phyloP scores from a whole-genome alignment of 2,888 invertebrate genomes.

The Sphecodes monilicornis region DNA sequence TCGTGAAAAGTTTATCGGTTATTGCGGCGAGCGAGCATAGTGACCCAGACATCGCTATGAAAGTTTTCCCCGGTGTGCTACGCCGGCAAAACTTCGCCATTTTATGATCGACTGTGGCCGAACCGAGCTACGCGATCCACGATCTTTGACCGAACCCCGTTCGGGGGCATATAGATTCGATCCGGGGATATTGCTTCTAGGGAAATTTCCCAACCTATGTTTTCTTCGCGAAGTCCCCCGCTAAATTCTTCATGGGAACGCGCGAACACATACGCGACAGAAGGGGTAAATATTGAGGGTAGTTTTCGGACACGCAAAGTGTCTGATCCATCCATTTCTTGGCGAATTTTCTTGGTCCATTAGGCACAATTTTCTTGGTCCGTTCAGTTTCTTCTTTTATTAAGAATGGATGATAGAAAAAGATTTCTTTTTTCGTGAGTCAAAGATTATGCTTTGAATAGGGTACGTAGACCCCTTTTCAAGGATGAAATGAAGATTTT shows the following conservation, averaged over 20 bases:
- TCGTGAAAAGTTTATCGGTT: constrained; percentile 60
- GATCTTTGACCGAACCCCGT: constrained; percentile 27
- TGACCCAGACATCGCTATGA: constrained; percentile 58
- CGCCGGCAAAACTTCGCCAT: constrained; percentile 21
- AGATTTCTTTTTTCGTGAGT: too few relatives aligned
- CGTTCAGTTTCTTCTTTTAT: too few relatives aligned
- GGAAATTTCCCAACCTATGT: neutral
- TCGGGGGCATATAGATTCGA: constrained; percentile 32
- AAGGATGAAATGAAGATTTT: too few relatives aligned
- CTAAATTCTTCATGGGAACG: neutral
- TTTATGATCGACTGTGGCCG: constrained; percentile 26
- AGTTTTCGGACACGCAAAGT: neutral
- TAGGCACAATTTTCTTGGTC: too few relatives aligned
- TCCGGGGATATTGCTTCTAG: constrained; percentile 9
- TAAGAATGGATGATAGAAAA: too few relatives aligned
- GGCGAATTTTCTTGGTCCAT: too few relatives aligned
- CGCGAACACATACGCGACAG: neutral
- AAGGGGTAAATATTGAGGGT: too few relatives aligned
- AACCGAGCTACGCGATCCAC: constrained; percentile 4
- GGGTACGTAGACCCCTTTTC: too few relatives aligned
- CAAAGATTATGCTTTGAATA: too few relatives aligned
- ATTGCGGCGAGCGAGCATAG: constrained; percentile 46
- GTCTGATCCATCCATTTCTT: neutral
- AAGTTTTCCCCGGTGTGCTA: constrained; percentile 26
- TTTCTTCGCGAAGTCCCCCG: neutral